Evolutionary conservation across 1,140 invertebrate genomes (phyloP).

Genomic region (Trigoniulus corallinus): DNA sequence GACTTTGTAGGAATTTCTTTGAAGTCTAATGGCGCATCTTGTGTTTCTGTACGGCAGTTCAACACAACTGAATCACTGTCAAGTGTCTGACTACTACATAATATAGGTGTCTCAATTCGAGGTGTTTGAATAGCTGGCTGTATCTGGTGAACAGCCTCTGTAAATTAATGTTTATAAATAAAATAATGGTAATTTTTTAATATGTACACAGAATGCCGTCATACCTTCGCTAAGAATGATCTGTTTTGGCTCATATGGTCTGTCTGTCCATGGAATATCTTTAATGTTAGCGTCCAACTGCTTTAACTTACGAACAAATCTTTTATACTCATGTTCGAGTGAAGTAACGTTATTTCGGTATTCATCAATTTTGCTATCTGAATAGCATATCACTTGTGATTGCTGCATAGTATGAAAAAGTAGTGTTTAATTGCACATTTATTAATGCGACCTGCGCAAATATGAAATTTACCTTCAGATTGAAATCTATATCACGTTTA

Average conservation of each 20-base stretch:
- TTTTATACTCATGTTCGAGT: conserved; percentile 6
- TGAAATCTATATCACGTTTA: conserved; percentile 7
- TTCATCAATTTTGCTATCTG: conserved; percentile 4
- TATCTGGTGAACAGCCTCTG: too few relatives aligned
- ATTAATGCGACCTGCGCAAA: neutral
- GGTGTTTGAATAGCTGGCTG: too few relatives aligned
- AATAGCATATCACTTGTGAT: conserved; percentile 6
- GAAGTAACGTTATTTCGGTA: neutral
- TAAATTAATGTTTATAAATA: too few relatives aligned
- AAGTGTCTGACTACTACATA: too few relatives aligned
- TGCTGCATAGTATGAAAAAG: neutral
- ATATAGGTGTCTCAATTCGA: too few relatives aligned
- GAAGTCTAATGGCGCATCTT: too few relatives aligned
- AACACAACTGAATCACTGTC: too few relatives aligned
- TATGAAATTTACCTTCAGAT: conserved; percentile 4
- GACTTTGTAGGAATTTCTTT: too few relatives aligned
- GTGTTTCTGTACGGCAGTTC: too few relatives aligned
- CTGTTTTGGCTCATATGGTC: neutral
- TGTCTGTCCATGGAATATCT: neutral
- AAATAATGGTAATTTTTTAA: too few relatives aligned
- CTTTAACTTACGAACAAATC: conserved; percentile 3
- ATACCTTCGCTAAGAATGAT: too few relatives aligned
- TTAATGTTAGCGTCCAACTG: neutral
- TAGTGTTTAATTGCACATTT: neutral
- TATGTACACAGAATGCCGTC: too few relatives aligned